Percentiles rank a stretch among this genome's conserved stretches.
Conservation (phyloP, 2,797 vertebrate genomes). For the Pangasius djambal region DNA sequence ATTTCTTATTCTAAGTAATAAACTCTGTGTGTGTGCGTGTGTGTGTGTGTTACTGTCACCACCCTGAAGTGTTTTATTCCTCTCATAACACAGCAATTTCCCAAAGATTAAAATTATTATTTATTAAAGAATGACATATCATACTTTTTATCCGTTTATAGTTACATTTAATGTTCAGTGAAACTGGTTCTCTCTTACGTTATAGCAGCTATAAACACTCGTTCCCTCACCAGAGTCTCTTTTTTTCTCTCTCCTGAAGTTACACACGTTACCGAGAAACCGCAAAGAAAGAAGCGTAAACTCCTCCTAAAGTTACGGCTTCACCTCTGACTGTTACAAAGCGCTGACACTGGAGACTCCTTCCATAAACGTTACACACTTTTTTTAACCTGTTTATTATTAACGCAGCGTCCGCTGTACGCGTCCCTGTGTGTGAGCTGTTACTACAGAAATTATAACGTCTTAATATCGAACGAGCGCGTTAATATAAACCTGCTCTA, state of each 20-base stretch:
- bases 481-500: neutral
- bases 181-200: neutral
- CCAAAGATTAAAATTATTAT: neutral
- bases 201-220: neutral
- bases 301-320: neutral
- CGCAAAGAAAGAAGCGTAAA: neutral
- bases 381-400: too few species aligned
- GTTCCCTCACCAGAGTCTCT: neutral
- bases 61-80: neutral
- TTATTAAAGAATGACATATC: neutral
- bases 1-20: neutral
- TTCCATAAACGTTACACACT: neutral
- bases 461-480: neutral
- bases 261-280: neutral
- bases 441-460: neutral
- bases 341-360: neutral
- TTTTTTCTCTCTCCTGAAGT: neutral
- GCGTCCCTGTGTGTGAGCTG: neutral
- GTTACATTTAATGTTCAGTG: neutral
- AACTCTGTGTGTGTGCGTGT: neutral
- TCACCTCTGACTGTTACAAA: neutral
- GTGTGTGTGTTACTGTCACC: neutral
- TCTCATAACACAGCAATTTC: neutral
- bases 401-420: neutral
- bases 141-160: neutral